Conservation (phyloP, 2,888 invertebrate genomes). For the Apamea epomidion region DNA sequence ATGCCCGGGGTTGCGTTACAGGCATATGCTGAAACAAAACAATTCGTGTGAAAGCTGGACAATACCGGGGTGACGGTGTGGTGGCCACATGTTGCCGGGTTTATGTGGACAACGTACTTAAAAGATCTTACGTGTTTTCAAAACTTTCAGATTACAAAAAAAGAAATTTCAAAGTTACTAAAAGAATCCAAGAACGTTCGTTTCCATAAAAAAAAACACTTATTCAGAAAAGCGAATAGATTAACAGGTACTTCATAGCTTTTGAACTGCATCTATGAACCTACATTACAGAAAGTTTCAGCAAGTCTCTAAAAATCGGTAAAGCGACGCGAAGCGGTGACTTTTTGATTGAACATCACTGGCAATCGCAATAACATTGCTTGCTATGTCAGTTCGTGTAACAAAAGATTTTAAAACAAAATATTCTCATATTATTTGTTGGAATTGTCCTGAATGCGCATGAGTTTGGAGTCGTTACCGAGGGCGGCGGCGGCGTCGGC, state of each 20-base stretch:
- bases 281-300: constrained; percentile 6
- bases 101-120: constrained; percentile 58
- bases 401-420: constrained; percentile 16
- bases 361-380: not conserved
- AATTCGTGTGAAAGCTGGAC: constrained; percentile 87
- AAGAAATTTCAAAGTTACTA: not conserved
- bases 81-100: constrained; percentile 67
- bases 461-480: constrained; percentile 59
- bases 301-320: not conserved
- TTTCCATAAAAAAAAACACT: not conserved
- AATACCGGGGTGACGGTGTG: constrained; percentile 78
- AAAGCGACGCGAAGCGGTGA: not conserved
- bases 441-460: constrained; percentile 61
- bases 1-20: constrained; percentile 78
- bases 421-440: constrained; percentile 25
- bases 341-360: not conserved
- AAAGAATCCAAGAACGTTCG: not conserved
- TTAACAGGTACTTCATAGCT: not conserved
- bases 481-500: constrained; percentile 73
- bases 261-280: not conserved
- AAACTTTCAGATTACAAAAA: not conserved
- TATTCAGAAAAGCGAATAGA: not conserved
- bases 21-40: constrained; percentile 86
- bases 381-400: not conserved
- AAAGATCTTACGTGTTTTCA: not conserved